Evolutionary conservation across 1,140 invertebrate species (phyloP).

Genomic region (Neuroterus valhalla): DNA sequence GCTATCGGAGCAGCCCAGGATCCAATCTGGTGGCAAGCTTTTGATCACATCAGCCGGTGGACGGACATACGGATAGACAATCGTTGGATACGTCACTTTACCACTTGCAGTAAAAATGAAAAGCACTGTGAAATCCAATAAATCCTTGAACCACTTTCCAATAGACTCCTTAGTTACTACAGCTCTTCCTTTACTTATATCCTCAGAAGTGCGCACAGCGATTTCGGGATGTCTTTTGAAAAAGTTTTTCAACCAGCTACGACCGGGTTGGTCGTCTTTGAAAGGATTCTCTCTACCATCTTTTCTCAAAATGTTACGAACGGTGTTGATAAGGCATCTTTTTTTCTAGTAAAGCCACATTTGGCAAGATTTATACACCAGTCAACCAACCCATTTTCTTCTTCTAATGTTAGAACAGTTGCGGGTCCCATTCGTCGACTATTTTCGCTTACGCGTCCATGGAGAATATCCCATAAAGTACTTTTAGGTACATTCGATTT

Average conservation of each 20-base stretch:
- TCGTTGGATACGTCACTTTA: constrained; percentile 60
- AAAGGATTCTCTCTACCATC: constrained; percentile 42
- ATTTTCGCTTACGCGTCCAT: constrained; percentile 41
- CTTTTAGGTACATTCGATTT: constrained; percentile 27
- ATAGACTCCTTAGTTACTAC: constrained; percentile 57
- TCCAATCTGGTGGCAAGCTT: constrained; percentile 23
- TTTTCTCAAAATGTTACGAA: constrained; percentile 27
- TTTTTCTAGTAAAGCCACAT: constrained; percentile 48
- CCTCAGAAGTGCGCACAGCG: constrained; percentile 56
- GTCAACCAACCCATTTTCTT: constrained; percentile 40
- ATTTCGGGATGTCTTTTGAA: constrained; percentile 64
- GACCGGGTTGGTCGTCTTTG: constrained; percentile 53
- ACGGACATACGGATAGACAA: constrained; percentile 55
- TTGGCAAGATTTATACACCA: constrained; percentile 41
- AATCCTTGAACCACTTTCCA: constrained; percentile 55
- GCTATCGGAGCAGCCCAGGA: constrained; percentile 61
- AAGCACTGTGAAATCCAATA: constrained; percentile 56
- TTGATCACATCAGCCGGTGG: constrained; percentile 41
- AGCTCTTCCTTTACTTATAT: constrained; percentile 60
- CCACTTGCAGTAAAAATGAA: constrained; percentile 60
- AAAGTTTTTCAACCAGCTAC: constrained; percentile 66
- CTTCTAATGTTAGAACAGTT: constrained; percentile 40
- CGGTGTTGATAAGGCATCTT: constrained; percentile 36
- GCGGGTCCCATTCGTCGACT: constrained; percentile 43
- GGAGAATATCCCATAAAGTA: constrained; percentile 44